Conservation (phyloP, 1,140 invertebrate species). For the Platyscapa corneri region DNA sequence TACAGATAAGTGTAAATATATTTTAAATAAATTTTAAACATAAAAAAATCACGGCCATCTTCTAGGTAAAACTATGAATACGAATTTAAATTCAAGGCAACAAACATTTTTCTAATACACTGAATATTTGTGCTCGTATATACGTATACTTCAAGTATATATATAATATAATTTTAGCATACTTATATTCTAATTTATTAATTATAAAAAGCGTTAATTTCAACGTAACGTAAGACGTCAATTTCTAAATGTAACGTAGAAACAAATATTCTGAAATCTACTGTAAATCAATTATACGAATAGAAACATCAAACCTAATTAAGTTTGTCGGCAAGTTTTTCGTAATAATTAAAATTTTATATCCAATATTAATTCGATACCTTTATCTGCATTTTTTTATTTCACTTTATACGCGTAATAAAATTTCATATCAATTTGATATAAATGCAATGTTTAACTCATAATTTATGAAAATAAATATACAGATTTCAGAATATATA, state of each 20-base stretch:
- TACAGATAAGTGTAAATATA: slow-evolving; percentile 36
- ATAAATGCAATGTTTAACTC: too few relatives aligned
- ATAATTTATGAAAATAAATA: too few relatives aligned
- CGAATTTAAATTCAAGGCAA: not conserved
- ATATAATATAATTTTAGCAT: not conserved
- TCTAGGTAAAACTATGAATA: not conserved
- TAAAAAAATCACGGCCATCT: not conserved
- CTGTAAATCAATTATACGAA: slow-evolving; percentile 19
- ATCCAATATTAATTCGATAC: too few relatives aligned
- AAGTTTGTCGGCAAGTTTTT: not conserved
- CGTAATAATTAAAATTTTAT: too few relatives aligned
- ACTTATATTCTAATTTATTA: not conserved
- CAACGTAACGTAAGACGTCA: slow-evolving; percentile 1
- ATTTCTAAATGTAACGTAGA: slow-evolving; percentile 18
- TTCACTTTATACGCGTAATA: too few relatives aligned
- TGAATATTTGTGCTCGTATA: slow-evolving; percentile 10
- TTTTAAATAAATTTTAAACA: slow-evolving; percentile 10
- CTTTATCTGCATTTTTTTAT: too few relatives aligned
- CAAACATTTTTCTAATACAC: slow-evolving; percentile 16
- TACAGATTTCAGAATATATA: too few relatives aligned
- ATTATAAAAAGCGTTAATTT: not conserved
- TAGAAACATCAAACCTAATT: not conserved
- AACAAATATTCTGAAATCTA: slow-evolving; percentile 9
- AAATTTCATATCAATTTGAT: too few relatives aligned
- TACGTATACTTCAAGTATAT: not conserved